Percentiles rank a stretch among this genome's conserved stretches.
phyloP scores from a whole-genome alignment of 2,113 vertebrate species.

The Larimichthys polyactis region DNA sequence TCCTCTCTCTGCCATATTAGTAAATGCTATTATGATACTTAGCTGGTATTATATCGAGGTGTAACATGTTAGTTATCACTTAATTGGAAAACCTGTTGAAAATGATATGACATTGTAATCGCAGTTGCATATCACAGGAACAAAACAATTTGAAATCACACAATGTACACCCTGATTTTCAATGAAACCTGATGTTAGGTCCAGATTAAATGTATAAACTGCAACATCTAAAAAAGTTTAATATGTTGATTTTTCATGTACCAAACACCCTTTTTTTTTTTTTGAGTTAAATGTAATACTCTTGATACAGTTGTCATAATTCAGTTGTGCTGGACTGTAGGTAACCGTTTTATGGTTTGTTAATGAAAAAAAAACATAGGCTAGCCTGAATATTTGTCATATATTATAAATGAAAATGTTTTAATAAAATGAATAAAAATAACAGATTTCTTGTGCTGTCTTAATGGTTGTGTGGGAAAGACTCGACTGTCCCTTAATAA shows the following conservation, averaged over 20 bases:
- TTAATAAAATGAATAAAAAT: constrained; percentile 80
- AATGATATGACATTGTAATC: not conserved
- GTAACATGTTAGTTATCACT: not conserved
- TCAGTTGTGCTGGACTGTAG: constrained; percentile 59
- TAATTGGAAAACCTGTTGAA: constrained; percentile 1
- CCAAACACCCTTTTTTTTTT: constrained; percentile 31
- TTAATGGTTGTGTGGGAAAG: not conserved
- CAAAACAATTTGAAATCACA: constrained; percentile 14
- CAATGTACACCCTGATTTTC: constrained; percentile 16
- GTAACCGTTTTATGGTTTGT: constrained; percentile 67
- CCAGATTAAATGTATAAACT: constrained; percentile 21
- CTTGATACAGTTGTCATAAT: constrained; percentile 50
- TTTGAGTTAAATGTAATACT: constrained; percentile 42
- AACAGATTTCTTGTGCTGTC: constrained; percentile 7
- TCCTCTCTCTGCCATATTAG: constrained; percentile 7
- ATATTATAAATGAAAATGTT: constrained; percentile 77
- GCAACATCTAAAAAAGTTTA: constrained; percentile 33
- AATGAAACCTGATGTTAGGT: not conserved
- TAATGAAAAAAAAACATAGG: constrained; percentile 56
- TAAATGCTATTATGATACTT: constrained; percentile 30
- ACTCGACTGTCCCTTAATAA: not conserved
- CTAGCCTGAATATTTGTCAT: constrained; percentile 74
- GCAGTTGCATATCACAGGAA: not conserved
- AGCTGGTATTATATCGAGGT: not conserved
- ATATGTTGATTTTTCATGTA: constrained; percentile 55